Percentiles rank a stretch among this genome's conserved stretches.
Conservation (phyloP, 2,113 vertebrate genomes). For the Cebus imitator region DNA sequence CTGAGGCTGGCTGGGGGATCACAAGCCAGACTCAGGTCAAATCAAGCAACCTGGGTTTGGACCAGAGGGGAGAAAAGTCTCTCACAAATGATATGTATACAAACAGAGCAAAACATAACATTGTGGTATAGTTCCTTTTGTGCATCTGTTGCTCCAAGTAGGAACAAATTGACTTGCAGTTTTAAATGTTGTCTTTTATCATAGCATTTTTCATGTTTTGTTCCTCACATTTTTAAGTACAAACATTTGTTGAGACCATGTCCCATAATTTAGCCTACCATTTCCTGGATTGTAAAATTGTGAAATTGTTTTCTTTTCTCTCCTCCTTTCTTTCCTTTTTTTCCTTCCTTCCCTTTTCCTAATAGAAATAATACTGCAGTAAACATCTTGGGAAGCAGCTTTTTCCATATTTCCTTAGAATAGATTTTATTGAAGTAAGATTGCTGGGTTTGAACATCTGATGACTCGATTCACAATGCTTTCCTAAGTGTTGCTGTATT, state of each 20-base stretch:
- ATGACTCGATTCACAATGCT: background rate
- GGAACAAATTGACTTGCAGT: background rate
- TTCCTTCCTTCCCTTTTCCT: background rate
- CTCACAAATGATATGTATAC: background rate
- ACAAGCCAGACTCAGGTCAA: background rate
- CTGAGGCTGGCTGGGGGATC: background rate
- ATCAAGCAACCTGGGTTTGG: background rate
- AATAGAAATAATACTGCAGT: background rate
- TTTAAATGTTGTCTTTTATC: constrained; percentile 30
- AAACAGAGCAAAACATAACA: background rate
- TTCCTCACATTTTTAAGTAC: background rate
- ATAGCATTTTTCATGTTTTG: background rate
- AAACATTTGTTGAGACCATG: background rate
- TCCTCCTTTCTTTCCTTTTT: background rate
- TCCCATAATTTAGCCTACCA: background rate
- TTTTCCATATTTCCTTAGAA: background rate
- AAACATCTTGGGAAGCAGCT: background rate
- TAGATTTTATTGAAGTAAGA: background rate
- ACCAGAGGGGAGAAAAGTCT: background rate
- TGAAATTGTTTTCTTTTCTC: too few species aligned
- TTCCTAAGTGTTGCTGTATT: background rate
- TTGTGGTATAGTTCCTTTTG: background rate
- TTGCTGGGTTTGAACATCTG: background rate
- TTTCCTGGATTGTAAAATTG: background rate
- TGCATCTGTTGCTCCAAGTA: background rate